Conservation (phyloP, 2,113 vertebrate species). For the Myiozetetes cayanensis region DNA sequence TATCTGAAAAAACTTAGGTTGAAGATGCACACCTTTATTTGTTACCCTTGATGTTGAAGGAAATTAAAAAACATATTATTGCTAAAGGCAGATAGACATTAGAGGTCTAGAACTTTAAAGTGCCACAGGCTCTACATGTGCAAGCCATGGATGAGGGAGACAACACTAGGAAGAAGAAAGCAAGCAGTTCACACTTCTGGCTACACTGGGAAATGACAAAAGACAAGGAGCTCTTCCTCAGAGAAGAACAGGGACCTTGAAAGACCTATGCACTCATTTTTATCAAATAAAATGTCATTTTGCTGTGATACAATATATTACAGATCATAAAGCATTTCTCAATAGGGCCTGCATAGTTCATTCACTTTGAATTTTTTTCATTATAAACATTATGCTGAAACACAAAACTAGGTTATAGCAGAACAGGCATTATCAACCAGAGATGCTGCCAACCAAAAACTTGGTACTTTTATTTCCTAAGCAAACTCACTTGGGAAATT, state of each 20-base stretch:
- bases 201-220: neutral
- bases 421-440: neutral
- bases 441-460: neutral
- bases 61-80: neutral
- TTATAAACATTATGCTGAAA: neutral
- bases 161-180: neutral
- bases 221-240: neutral
- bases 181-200: neutral
- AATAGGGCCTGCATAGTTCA: neutral
- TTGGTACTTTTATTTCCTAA: neutral
- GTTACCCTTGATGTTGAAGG: neutral
- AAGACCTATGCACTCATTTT: neutral
- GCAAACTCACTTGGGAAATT: neutral
- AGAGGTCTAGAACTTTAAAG: neutral
- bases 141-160: neutral
- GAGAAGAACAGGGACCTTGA: neutral
- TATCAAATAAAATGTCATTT: neutral
- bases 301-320: neutral
- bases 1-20: neutral
- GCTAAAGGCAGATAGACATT: neutral
- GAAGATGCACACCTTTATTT: neutral
- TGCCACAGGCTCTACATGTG: neutral
- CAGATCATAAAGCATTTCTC: neutral
- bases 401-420: neutral
- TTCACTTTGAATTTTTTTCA: neutral